Base-by-base conservation (phyloP, 2,113 vertebrate species). In the Nycticorax nycticorax region DNA sequence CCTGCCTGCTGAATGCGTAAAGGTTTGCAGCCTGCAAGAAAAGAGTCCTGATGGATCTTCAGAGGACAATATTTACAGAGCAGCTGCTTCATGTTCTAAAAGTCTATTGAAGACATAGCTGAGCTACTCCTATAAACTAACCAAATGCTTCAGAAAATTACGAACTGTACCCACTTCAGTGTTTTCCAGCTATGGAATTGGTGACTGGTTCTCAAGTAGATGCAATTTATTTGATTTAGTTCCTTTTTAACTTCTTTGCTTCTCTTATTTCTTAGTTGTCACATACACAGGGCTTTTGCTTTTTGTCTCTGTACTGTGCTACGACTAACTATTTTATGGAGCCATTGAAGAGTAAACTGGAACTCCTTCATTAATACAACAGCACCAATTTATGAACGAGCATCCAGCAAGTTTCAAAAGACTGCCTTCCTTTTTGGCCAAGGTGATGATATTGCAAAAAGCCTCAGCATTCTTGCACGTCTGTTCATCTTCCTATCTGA, bases 391-490 rank as follows among this genome's bases (percentile, higher is more conserved):
- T 93, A 52, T 55, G 62, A 79, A 71, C 3, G 11, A 93, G 33
- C 60, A 72, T 64, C 52, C 81, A 75, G 43, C n/a, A 79, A 48
- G 33, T 59, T 92, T 76, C 6, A 0, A 67, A 55, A 68, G 48
- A 39, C 62, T 6, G 3, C 39, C 82, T 94, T 78, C 45, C 45
- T 97, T 82, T 75, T 91, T 93, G 59, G 55, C 53, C 75, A 76
- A 90, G 76, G 57, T 76, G 78, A 85, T 79, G 79, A 69, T 90
- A 68, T 2, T 85, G 78, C 88, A 95, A 85, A 94, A 84, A 62
- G 41, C 35, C 45, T 66, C 72, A 68, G 84, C 33, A 35, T 62
- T 92, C 72, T 66, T 39, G 19, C 63, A 53, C 4, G 1, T 72
- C 78, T 76, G 52, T 81, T 93, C 73, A 63, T 84, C 80, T 71